Evolutionary conservation across 2,888 invertebrate species (phyloP), one percentile per base, ranked within the genome.

Genomic region (Dermolepida albohirtum): DNA sequence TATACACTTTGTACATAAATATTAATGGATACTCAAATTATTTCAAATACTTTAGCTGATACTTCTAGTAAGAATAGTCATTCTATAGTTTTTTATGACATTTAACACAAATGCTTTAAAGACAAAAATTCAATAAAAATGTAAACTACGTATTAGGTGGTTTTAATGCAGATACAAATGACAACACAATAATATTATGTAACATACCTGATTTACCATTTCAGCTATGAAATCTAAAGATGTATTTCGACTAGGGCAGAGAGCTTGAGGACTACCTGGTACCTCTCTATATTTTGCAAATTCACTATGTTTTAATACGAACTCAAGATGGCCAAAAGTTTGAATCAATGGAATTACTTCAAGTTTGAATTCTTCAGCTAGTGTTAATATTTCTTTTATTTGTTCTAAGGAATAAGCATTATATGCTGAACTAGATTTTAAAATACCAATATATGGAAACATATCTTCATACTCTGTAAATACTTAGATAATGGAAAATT

Each of bases 321-420:
- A 92, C 78, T 92, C 93, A 76, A 92, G 83, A 79, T 92, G 92
- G 0, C 92, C 93, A 80, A 92, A 92, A 0, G 92, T 91, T 80
- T 92, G 92, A 14, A 92, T 86, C 63, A 93, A 82, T 0, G 93
- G 93, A 76, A 93, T 91, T 0, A 92, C 87, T 73, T 89, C 88
- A 59, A 94, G 81, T 5, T 87, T 85, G 68, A 89, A 85, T 64
- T 81, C 82, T 68, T 86, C 83, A 7, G 89, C 88, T 0, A 85
- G 76, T 72, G 86, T 84, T 34, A 90, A 85, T 74, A 94, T 89
- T 67, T 85, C 84, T 70, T 80, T 80, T 64, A 89, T 83, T 69
- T 89, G 86, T 27, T 82, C 82, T 57, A 79, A 78, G 63, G 86
- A 86, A 79, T 90, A 91, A 8, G 91, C 89, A 82, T 86, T 89